Evolutionary conservation across 2,888 invertebrate species (phyloP), one percentile per base, ranked within the genome.

Genomic region (Monoplex corrugatus): DNA sequence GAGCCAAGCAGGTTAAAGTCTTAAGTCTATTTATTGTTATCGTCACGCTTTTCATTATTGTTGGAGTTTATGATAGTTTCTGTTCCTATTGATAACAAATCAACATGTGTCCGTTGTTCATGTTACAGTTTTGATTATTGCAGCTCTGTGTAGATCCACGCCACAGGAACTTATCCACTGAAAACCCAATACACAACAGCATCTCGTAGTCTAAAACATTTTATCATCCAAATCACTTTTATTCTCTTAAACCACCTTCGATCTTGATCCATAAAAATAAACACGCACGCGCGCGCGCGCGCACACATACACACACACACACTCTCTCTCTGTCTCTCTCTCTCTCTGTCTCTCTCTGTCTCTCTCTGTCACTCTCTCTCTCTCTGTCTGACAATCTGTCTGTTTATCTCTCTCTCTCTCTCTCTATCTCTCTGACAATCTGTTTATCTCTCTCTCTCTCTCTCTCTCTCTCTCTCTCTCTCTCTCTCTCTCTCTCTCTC

Each of bases 371-470:
- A 16, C 75, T 75, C 13, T 75, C 75, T 75, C 75, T 75, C 13
- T 75, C 75, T 75, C 75, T 75, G 32, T 75, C 75, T 75, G 32
- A 16, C 75, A 13, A 8, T 50, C 10, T 50, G 10, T 50, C 50
- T 50, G 10, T 50, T 50, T 50, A 19, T 50, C 50, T 75, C 75
- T 75, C 13, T 75, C 75, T 75, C 75, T 75, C 13, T 75, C 75
- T 28, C n/a, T 16, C n/a, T 32, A n/a, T 16, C 75, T 16, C 16
- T 16, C 75, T 8, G 32, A 10, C 10, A 19, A 50, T 13, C 50
- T 75, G 8, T 75, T 35, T 10, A 10, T 80, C 80, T 80, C 23
- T 80, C 80, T 35, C 80, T 80, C 23, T 80, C 68, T 68, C 68
- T 68, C 5, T 68, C 10, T 23, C 68, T 28, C 28, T 19, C 68